phyloP scores from a whole-genome alignment of 2,888 invertebrate genomes.

The Thymelicus acteon region DNA sequence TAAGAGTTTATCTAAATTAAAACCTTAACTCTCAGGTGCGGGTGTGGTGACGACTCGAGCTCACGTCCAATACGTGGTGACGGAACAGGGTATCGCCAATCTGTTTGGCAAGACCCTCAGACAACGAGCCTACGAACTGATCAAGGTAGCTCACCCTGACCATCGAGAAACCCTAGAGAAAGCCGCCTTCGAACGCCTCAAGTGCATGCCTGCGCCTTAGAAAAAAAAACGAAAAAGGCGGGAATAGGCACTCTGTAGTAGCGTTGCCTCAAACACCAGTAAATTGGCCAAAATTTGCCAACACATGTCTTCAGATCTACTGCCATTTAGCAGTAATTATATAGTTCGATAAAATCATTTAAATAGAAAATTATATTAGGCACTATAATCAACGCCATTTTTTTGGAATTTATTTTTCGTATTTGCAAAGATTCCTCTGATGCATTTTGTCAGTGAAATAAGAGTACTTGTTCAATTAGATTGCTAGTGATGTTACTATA shows the following conservation, averaged over 20 bases:
- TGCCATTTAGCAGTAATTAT: neutral
- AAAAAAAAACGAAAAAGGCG: slow-evolving; percentile 27
- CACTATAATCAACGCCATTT: neutral
- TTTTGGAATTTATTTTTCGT: slow-evolving; percentile 37
- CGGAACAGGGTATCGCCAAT: slow-evolving; percentile 95
- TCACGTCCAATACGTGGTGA: slow-evolving; percentile 97
- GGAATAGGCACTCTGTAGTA: neutral
- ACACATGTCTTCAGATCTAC: neutral
- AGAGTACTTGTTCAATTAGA: slow-evolving; percentile 22
- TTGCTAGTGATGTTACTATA: slow-evolving; percentile 16
- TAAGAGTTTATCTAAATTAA: neutral
- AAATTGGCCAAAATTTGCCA: neutral
- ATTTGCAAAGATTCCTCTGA: slow-evolving; percentile 18
- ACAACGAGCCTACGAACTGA: slow-evolving; percentile 95
- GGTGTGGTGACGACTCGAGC: slow-evolving; percentile 97
- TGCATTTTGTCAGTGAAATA: slow-evolving; percentile 22
- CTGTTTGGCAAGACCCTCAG: slow-evolving; percentile 95
- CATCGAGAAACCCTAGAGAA: slow-evolving; percentile 93
- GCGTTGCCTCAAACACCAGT: neutral
- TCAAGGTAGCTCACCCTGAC: slow-evolving; percentile 95
- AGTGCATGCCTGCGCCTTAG: slow-evolving; percentile 89
- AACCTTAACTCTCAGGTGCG: slow-evolving; percentile 86
- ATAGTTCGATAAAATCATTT: neutral
- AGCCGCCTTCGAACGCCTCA: slow-evolving; percentile 93
- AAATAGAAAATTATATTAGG: slow-evolving; percentile 1